Evolutionary conservation across 2,888 invertebrate genomes (phyloP), one percentile per base, ranked within the genome.

Genomic region (Latheticus oryzae): DNA sequence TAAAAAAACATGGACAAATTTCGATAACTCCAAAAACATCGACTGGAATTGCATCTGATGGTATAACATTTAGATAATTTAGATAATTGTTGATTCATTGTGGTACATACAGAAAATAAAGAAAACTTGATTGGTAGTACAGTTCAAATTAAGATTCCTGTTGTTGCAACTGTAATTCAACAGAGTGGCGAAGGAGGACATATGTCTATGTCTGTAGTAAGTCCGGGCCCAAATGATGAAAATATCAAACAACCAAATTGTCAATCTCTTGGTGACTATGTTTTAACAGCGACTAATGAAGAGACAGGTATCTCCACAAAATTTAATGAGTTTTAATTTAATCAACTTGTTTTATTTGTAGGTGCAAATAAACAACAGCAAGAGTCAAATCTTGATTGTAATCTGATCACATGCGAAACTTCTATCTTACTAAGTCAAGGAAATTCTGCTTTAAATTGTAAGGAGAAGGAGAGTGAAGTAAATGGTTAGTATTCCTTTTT

Each of bases 1-100:
- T 89, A 24, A 83, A 85, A 70, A 81, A 82, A 53, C 84, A 86
- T 21, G 87, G 87, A 0, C 86, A 87, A 73, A 85, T 89, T 30
- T 76, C 78, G 0, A 74, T 78, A 12, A 75, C 72, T 1, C 66
- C 70, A n/a, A 68, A 68, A 26, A 54, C 48, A 1, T 9, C 35
- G 5, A 50, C 9, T n/a, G 5, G 5, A 11, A 8, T 38, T 11
- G 12, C 7, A 32, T n/a, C 32, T 1, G n/a, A n/a, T n/a, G n/a
- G n/a, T n/a, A n/a, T n/a, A n/a, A n/a, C n/a, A n/a, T n/a, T n/a
- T n/a, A n/a, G n/a, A n/a, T n/a, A n/a, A n/a, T n/a, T n/a, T n/a
- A n/a, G n/a, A n/a, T n/a, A n/a, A n/a, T n/a, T n/a, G n/a, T n/a
- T n/a, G n/a, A n/a, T n/a, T n/a, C n/a, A n/a, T n/a, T n/a, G n/a